Evolutionary conservation across 2,797 vertebrate species (phyloP), one percentile per base, ranked within the genome.

Genomic region (Varecia variegata): DNA sequence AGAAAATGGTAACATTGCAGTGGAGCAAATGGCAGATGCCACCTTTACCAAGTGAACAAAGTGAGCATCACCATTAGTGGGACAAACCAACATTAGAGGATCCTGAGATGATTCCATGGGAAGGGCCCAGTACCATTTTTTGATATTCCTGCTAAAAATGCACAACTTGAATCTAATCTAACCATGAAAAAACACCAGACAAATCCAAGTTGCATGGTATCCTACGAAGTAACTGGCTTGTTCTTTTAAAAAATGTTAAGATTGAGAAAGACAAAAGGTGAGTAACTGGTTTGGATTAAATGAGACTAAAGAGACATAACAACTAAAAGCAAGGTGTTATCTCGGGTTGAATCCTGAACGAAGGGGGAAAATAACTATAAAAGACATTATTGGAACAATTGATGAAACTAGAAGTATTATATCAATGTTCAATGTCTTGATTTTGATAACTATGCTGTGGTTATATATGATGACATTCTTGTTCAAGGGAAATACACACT

Each of bases 111-210:
- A 15, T 88, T 58, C 77, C 80, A 21, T 18, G 58, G 52, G 87
- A 84, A 95, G 56, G 25, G 17, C 54, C 56, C n/a, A 54, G 35
- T 30, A 52, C 70, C 50, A 50, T 43, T 92, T 92, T 80, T 40
- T 83, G 70, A 56, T 40, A 56, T 85, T 81, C n/a, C 73, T 95
- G 95, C 73, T 70, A 47, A 73, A 94, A 87, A 90, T 74, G 35
- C 58, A 80, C 74, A 58, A 54, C 56, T 27, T 4, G 12, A 87
- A 89, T 93, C 85, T 97, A 40, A 89, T 65, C 23, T 95, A 85
- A 91, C 88, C 23, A 73, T 20, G 86, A 93, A 58, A 86, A 81
- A 81, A 73, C 7, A 81, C 30, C 60, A 73, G 67, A 62, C 54
- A 94, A 70, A 77, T 82, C 30, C 77, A 88, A 65, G 38, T 40